Percentiles rank a stretch among this genome's conserved stretches.
These are phyloP conservation scores for Phymorhynchus buccinoides DNA, from an alignment of 1,140 invertebrate genomes.

Conservation along the genomic window DNA sequence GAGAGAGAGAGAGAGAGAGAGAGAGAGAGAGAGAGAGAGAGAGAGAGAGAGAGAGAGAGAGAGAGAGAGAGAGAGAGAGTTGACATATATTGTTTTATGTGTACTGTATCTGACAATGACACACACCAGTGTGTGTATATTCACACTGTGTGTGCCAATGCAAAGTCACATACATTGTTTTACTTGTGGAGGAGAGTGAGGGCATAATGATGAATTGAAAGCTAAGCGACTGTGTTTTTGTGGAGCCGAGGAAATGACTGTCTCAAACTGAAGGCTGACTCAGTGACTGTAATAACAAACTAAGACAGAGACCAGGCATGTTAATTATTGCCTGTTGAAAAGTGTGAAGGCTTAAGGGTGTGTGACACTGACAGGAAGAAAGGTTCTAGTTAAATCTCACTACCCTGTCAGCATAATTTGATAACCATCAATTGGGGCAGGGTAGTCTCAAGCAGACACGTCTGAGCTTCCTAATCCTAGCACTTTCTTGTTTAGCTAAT, in stretches of 20 bases:
- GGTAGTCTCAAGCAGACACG: not conserved
- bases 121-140: no score
- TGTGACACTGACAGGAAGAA: not conserved
- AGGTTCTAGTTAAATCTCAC: not conserved
- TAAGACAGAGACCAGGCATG: not conserved
- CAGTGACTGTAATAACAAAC: not conserved
- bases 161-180: no score
- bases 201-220: no score
- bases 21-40: constrained; percentile 12
- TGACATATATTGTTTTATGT: no score
- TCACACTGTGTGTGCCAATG: no score
- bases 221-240: no score
- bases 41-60: constrained; percentile 3
- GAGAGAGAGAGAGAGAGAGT: no score
- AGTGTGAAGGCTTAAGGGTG: not conserved
- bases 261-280: no score
- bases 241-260: no score
- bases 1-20: not conserved
- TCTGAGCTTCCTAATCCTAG: not conserved
- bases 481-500: no score
- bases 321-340: not conserved
- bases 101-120: no score
- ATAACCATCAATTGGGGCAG: not conserved
- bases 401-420: not conserved
- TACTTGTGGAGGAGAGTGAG: no score